Percentiles rank a stretch among this genome's conserved stretches.
These are phyloP conservation scores for Apogon talboti DNA, from an alignment of 2,797 vertebrate genomes.

Conservation along the genomic window DNA sequence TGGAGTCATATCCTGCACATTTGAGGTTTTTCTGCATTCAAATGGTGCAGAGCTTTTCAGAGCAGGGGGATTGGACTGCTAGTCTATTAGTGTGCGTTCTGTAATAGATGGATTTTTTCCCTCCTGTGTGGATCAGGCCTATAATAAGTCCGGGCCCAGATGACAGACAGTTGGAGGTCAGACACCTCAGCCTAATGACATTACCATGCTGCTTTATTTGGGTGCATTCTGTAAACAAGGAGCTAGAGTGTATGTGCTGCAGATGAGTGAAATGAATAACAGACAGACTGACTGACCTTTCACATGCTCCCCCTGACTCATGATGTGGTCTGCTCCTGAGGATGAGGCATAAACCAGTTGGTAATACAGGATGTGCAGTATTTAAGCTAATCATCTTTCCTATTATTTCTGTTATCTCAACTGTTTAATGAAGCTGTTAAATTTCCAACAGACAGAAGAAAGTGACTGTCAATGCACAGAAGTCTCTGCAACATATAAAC, in stretches of 20 bases:
- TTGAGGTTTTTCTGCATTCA: too few species aligned
- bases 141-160: background rate
- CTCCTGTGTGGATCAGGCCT: conserved; percentile 27
- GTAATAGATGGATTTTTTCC: conserved; percentile 8
- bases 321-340: background rate
- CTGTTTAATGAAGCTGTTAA: too few species aligned
- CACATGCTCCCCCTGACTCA: background rate
- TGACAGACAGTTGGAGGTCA: conserved; percentile 24
- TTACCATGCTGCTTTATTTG: conserved; percentile 43
- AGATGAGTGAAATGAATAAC: background rate
- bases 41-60: too few species aligned
- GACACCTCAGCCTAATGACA: background rate
- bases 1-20: too few species aligned
- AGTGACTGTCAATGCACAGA: too few species aligned
- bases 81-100: conserved; percentile 40
- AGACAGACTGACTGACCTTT: conserved; percentile 20
- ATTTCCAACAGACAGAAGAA: too few species aligned
- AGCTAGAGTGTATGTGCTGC: background rate
- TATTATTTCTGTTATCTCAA: too few species aligned
- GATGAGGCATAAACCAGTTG: too few species aligned
- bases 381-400: too few species aligned
- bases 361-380: too few species aligned
- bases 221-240: conserved; percentile 30
- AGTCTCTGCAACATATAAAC: too few species aligned
- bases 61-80: too few species aligned